Evolutionary conservation across 1,140 invertebrate genomes (phyloP).

Genomic region (Melitaea cinxia): DNA sequence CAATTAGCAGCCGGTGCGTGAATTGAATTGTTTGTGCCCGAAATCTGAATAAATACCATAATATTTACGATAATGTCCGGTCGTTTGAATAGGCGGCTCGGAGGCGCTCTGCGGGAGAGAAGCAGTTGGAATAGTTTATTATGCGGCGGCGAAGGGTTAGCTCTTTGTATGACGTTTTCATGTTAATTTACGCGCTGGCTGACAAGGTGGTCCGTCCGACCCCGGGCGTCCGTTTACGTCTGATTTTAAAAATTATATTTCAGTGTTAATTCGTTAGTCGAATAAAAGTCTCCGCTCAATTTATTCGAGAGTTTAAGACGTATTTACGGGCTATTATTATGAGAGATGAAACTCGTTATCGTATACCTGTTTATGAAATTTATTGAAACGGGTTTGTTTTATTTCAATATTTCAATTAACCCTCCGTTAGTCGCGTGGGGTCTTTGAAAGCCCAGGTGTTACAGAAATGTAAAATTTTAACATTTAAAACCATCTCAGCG

Average conservation of each 20-base stretch:
- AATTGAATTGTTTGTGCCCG: conserved; percentile 78
- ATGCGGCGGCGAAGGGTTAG: conserved; percentile 69
- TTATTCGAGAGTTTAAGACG: conserved; percentile 51
- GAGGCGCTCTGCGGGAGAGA: conserved; percentile 63
- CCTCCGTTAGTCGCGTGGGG: too few relatives aligned
- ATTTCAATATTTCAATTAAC: too few relatives aligned
- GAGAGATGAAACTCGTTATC: conserved; percentile 36
- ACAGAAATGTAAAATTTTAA: too few relatives aligned
- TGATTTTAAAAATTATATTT: conserved; percentile 72
- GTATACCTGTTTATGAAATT: conserved; percentile 32
- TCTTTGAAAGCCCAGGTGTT: too few relatives aligned
- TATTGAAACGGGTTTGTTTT: conserved; percentile 35
- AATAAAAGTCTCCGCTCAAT: conserved; percentile 49
- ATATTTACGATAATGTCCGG: conserved; percentile 79
- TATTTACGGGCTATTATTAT: conserved; percentile 13
- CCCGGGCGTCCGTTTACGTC: conserved; percentile 38
- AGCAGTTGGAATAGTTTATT: conserved; percentile 58
- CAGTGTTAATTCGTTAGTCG: conserved; percentile 68
- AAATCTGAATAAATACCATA: conserved; percentile 78
- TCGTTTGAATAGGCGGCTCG: conserved; percentile 66
- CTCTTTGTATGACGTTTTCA: conserved; percentile 75
- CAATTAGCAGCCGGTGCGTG: conserved; percentile 77
- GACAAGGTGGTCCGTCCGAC: conserved; percentile 69
- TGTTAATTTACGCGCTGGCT: conserved; percentile 74
- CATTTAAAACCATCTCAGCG: too few relatives aligned